Evolutionary conservation across 2,888 invertebrate species (phyloP).

Genomic region (Dolomedes plantarius): DNA sequence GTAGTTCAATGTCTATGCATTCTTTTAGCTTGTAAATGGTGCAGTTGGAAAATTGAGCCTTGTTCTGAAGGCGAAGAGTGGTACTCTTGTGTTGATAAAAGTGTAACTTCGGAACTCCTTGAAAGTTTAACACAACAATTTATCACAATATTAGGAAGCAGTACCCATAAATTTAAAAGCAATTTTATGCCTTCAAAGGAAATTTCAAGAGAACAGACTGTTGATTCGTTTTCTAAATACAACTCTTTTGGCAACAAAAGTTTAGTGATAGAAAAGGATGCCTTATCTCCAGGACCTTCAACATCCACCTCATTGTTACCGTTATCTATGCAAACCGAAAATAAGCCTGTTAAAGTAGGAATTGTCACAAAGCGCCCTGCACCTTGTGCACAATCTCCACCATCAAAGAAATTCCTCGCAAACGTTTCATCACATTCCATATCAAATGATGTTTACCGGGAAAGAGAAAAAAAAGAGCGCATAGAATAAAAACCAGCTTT

Average conservation of each 20-base stretch:
- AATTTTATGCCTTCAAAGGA: constrained; percentile 81
- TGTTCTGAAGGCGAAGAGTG: too few relatives aligned
- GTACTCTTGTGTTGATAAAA: too few relatives aligned
- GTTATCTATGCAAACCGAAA: neutral
- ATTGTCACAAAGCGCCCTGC: neutral
- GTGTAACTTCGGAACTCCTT: too few relatives aligned
- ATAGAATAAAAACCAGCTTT: constrained; percentile 18
- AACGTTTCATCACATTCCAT: constrained; percentile 49
- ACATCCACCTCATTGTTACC: neutral
- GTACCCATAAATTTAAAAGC: constrained; percentile 91
- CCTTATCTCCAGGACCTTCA: constrained; percentile 27
- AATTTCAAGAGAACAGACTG: too few relatives aligned
- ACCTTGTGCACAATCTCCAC: constrained; percentile 2
- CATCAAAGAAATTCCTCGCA: constrained; percentile 33
- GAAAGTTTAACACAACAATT: constrained; percentile 87
- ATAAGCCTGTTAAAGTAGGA: neutral
- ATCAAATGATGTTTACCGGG: constrained; percentile 51
- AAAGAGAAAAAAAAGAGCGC: constrained; percentile 50
- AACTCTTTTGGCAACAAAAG: constrained; percentile 7
- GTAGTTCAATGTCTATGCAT: too few relatives aligned
- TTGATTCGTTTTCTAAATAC: too few relatives aligned
- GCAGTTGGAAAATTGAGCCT: too few relatives aligned
- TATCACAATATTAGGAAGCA: constrained; percentile 93
- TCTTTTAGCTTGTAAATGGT: too few relatives aligned
- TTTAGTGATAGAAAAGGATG: constrained; percentile 9